phyloP scores from a whole-genome alignment of 2,113 vertebrate genomes.

The Tachycineta bicolor region DNA sequence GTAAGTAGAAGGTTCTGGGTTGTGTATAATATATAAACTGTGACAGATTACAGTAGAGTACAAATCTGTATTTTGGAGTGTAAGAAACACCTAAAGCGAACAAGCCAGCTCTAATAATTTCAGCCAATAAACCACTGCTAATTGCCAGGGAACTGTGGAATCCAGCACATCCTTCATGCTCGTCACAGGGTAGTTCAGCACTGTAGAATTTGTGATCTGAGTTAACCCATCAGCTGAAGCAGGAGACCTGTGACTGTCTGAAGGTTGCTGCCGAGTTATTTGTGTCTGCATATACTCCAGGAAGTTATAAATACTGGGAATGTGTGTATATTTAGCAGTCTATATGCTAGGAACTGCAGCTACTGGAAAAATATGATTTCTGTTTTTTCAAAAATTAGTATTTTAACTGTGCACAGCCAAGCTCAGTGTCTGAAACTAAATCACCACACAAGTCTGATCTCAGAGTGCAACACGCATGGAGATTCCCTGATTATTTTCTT shows the following conservation, averaged over 20 bases:
- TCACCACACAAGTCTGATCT: neutral
- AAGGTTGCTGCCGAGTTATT: neutral
- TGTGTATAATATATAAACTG: neutral
- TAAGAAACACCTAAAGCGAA: neutral
- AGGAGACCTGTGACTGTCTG: neutral
- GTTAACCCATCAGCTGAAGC: neutral
- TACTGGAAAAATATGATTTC: neutral
- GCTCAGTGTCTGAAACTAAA: neutral
- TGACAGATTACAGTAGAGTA: neutral
- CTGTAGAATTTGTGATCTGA: neutral
- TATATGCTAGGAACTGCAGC: neutral
- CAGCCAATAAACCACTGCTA: neutral
- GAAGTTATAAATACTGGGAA: neutral
- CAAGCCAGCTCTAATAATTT: neutral
- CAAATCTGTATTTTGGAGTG: neutral
- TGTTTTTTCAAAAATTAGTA: neutral
- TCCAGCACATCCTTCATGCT: neutral
- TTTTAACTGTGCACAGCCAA: neutral
- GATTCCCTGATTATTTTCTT: neutral
- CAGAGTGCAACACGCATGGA: neutral
- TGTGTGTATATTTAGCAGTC: neutral
- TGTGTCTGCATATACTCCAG: neutral
- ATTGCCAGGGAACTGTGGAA: neutral
- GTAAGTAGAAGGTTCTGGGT: conserved; percentile 37
- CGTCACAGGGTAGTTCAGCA: neutral